Evolutionary conservation across 2,113 vertebrate species (phyloP).

Genomic region (Todiramphus saurophagus): DNA sequence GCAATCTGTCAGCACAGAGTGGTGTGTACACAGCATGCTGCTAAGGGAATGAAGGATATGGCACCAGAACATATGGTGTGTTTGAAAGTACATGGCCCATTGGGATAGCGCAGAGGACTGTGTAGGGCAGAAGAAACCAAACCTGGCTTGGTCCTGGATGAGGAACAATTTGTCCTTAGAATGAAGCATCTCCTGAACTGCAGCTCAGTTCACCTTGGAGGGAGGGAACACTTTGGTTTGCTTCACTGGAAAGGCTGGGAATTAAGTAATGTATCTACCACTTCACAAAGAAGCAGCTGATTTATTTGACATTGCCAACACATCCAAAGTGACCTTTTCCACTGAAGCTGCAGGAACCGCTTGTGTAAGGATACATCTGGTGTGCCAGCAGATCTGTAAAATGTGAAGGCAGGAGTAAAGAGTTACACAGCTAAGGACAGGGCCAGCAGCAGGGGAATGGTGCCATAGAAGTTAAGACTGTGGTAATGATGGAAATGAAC

Average conservation of each 20-base stretch:
- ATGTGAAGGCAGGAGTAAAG: accelerated
- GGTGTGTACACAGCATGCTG: background rate
- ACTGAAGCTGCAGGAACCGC: background rate
- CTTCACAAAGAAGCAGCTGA: background rate
- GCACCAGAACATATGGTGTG: background rate
- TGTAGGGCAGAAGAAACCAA: conserved; percentile 11
- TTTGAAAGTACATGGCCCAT: background rate
- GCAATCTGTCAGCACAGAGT: background rate
- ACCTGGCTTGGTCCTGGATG: background rate
- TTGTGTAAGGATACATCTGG: background rate
- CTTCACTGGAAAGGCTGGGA: background rate
- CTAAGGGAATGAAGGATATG: background rate
- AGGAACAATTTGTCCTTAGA: background rate
- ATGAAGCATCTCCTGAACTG: background rate
- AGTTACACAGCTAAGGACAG: background rate
- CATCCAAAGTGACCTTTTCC: background rate
- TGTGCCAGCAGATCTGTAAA: background rate
- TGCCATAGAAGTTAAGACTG: accelerated
- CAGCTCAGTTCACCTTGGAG: background rate
- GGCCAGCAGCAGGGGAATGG: background rate
- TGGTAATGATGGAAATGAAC: background rate
- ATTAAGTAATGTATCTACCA: background rate
- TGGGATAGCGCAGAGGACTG: background rate
- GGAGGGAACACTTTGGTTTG: background rate
- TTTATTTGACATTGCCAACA: background rate